A percentile compares a stretch with the other conserved stretches of the same genome.
Evolutionary conservation across 1,140 invertebrate species (phyloP).

Genomic region (Heliconius melpomene): DNA sequence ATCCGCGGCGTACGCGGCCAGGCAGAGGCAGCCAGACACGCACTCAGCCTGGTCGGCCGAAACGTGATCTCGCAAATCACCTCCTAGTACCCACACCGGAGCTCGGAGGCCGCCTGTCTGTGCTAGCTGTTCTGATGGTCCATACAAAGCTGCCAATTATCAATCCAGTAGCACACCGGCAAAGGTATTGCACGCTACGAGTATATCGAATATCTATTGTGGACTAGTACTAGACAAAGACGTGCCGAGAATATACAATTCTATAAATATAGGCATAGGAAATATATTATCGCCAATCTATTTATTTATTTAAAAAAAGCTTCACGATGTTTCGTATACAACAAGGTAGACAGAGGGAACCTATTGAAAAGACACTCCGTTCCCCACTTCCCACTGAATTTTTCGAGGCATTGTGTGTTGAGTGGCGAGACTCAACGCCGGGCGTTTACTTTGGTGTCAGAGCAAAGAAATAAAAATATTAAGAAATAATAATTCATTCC

Average conservation of each 20-base stretch:
- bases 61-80: slow-evolving; percentile 73
- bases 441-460: no score
- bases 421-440: no score
- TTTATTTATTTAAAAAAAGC: no score
- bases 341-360: no score
- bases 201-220: slow-evolving; percentile 21
- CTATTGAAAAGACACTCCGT: no score
- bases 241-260: not conserved
- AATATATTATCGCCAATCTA: no score
- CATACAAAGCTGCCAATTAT: slow-evolving; percentile 58
- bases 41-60: slow-evolving; percentile 72
- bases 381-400: no score
- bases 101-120: slow-evolving; percentile 56
- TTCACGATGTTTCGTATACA: no score
- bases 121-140: slow-evolving; percentile 49
- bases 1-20: slow-evolving; percentile 38
- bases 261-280: not conserved
- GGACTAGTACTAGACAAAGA: not conserved
- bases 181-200: slow-evolving; percentile 14
- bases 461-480: no score
- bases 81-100: slow-evolving; percentile 67
- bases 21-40: slow-evolving; percentile 53
- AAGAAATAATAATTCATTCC: no score
- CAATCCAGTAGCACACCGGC: slow-evolving; percentile 42
- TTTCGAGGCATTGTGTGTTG: no score